Base-by-base conservation (phyloP, 2,888 invertebrate genomes). In the Scrobipalpa atriplicella region DNA sequence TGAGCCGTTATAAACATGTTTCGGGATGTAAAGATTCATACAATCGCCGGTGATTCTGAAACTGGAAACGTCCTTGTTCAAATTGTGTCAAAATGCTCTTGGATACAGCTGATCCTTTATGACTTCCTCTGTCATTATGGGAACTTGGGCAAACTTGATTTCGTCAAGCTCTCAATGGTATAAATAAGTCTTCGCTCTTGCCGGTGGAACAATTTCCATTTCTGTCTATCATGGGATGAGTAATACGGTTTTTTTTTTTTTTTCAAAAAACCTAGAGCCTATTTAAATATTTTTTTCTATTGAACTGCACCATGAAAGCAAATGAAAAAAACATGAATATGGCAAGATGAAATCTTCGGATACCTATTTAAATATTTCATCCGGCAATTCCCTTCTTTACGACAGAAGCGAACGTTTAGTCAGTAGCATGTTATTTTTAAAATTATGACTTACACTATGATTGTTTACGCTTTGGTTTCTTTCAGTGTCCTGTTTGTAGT, bases 1-100 rank as follows among this genome's bases (percentile, higher is more conserved):
- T 89, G 89, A 90, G 86, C 74, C 71, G 58, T 21, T 21, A 21
- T 8, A 56, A 56, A 56, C 21, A 21, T 11, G 54, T 56, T 56
- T 56, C 21, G 13, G 11, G 54, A 38, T 58, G 36, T 38, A 58
- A 11, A 29, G 58, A 36, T 29, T 58, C 38, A 21, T 21, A 13
- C 21, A 56, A 29, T 21, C 0, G 13, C 18, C 19, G 18, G 18
- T 10, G 11, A 21, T 18, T 52, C 52, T 52, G 19, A 10, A 52
- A 52, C 19, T 52, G 52, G 18, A 16, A 47, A 47, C 47, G 47
- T n/a, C 54, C 64, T 19, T 58, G 10, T 47, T 60, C 51, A 36
- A 69, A 63, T 38, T 19, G 8, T 39, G 61, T 65, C 58, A 47
- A 51, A 62, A 21, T 19, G 39, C 10, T 7, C 43, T 18, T 18